Evolutionary conservation across 2,797 vertebrate species (phyloP).

Genomic region (Microcaecilia unicolor): DNA sequence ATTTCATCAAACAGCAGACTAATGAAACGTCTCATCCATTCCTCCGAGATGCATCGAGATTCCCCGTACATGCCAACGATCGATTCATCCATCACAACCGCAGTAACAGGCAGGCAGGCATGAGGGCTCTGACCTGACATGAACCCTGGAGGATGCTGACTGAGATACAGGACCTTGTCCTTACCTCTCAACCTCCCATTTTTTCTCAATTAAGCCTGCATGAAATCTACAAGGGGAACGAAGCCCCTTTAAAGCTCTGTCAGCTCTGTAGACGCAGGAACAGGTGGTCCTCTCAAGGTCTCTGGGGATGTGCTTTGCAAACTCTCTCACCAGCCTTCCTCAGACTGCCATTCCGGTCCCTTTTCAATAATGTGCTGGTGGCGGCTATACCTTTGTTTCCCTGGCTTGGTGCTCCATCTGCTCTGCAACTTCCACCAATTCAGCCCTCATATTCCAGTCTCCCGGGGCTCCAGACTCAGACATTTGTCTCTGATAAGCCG

Average conservation of each 20-base stretch:
- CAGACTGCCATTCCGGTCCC: constrained; percentile 10
- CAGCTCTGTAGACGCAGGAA: constrained; percentile 38
- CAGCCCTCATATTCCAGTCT: constrained; percentile 15
- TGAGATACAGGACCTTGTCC: neutral
- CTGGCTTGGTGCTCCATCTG: constrained; percentile 55
- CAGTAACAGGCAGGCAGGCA: neutral
- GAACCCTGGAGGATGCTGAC: neutral
- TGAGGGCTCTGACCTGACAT: neutral
- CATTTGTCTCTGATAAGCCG: constrained; percentile 43
- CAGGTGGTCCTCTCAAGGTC: constrained; percentile 1
- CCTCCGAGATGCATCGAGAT: too few species aligned
- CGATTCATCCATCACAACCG: neutral
- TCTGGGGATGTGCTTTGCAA: constrained; percentile 10
- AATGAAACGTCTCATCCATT: too few species aligned
- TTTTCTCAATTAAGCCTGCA: fast-evolving
- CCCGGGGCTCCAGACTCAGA: constrained; percentile 3
- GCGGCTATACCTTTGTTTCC: constrained; percentile 63
- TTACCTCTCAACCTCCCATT: neutral
- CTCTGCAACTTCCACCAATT: constrained; percentile 41
- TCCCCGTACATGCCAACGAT: fast-evolving
- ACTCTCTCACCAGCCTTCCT: neutral
- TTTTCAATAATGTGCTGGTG: constrained; percentile 52
- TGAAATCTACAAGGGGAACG: neutral
- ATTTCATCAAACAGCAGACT: too few species aligned
- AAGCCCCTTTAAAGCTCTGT: neutral